A percentile compares a stretch with the other conserved stretches of the same genome.
Conservation (phyloP, 2,888 invertebrate species). For the Caenorhabditis becei region DNA sequence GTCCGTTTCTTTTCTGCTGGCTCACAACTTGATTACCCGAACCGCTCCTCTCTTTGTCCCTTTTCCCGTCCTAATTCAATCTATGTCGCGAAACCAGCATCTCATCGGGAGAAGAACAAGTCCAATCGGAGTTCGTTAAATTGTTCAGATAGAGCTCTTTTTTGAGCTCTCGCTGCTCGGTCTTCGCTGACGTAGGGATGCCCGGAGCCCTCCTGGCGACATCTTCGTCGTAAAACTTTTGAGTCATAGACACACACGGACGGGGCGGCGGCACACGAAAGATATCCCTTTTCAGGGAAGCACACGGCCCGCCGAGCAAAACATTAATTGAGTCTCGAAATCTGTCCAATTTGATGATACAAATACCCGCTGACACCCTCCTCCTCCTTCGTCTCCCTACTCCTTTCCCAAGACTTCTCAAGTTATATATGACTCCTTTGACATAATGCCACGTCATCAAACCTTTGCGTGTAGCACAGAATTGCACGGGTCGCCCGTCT, state of each 20-base stretch:
- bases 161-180: neutral
- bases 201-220: constrained; percentile 1
- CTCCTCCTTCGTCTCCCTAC: constrained; percentile 5
- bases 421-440: neutral
- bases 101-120: neutral
- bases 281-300: constrained; percentile 43
- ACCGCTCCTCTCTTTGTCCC: neutral
- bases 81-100: neutral
- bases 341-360: constrained; percentile 54
- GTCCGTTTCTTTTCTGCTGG: neutral
- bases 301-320: constrained; percentile 5
- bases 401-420: constrained; percentile 13
- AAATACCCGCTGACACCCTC: constrained; percentile 47
- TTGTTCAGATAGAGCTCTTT: constrained; percentile 1
- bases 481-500: neutral
- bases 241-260: constrained; percentile 24
- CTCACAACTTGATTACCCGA: constrained; percentile 7
- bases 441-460: constrained; percentile 7
- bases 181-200: neutral
- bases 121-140: constrained; percentile 41
- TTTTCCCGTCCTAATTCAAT: constrained; percentile 9
- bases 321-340: constrained; percentile 55
- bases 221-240: constrained; percentile 43
- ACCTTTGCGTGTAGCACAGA: neutral
- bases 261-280: constrained; percentile 1